Evolutionary conservation across 1,140 invertebrate genomes (phyloP).

Genomic region (Heterodera carotae): DNA sequence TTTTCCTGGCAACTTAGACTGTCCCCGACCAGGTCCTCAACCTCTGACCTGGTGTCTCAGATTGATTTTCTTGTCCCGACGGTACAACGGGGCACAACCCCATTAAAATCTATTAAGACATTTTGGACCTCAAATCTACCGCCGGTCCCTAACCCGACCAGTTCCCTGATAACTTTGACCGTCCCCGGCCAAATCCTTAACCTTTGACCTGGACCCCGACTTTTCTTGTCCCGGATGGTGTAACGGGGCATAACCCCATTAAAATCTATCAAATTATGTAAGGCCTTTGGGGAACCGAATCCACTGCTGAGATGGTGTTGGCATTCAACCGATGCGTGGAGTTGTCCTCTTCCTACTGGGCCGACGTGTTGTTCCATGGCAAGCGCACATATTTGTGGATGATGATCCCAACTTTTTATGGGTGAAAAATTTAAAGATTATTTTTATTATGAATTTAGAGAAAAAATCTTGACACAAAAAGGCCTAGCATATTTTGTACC

Average conservation of each 20-base stretch:
- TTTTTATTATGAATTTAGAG: neutral
- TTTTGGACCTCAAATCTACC: too few species aligned
- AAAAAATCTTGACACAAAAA: neutral
- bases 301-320: constrained; percentile 30
- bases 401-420: constrained; percentile 32
- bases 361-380: constrained; percentile 35
- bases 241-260: too few species aligned
- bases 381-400: constrained; percentile 41
- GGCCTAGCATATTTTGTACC: neutral
- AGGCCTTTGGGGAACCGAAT: constrained; percentile 34
- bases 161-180: too few species aligned
- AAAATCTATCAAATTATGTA: neutral
- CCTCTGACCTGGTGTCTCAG: too few species aligned
- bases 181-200: too few species aligned
- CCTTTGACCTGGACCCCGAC: too few species aligned
- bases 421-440: neutral
- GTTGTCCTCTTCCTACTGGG: constrained; percentile 16
- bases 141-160: too few species aligned
- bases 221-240: too few species aligned
- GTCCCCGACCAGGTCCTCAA: too few species aligned
- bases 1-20: too few species aligned
- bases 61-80: too few species aligned
- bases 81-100: too few species aligned
- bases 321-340: constrained; percentile 38
- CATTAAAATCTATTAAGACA: constrained; percentile 6